Conservation (phyloP, 1,140 invertebrate genomes). For the Penaeus indicus region DNA sequence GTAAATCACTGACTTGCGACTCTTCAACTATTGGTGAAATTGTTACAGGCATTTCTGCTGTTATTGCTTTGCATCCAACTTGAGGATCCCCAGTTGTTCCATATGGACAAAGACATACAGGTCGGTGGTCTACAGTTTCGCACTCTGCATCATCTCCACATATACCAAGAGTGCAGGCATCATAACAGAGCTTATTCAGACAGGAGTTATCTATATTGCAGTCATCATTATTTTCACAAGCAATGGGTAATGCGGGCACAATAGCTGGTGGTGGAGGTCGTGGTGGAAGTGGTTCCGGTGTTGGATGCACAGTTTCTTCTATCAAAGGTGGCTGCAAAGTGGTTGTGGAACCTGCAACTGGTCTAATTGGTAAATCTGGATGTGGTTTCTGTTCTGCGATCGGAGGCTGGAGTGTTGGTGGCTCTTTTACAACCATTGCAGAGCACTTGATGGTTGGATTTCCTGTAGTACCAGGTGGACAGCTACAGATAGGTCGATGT, state of each 20-base stretch:
- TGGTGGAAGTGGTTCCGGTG: conserved; percentile 28
- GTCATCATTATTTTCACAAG: conserved; percentile 65
- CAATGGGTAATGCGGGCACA: conserved; percentile 31
- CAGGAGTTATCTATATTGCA: conserved; percentile 67
- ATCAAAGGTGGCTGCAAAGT: conserved; percentile 75
- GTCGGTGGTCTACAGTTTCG: conserved; percentile 75
- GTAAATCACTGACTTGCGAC: not conserved
- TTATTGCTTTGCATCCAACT: conserved; percentile 72
- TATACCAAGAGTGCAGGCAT: conserved; percentile 69
- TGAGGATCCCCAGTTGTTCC: conserved; percentile 74
- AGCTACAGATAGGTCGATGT: conserved; percentile 75
- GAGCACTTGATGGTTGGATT: too few species aligned
- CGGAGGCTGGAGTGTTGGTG: not conserved
- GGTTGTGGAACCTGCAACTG: conserved; percentile 79
- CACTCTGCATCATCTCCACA: conserved; percentile 86
- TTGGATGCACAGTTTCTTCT: conserved; percentile 31
- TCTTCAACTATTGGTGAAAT: conserved; percentile 23
- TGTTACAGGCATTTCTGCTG: conserved; percentile 24
- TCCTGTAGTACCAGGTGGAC: conserved; percentile 64
- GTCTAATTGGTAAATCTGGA: conserved; percentile 75
- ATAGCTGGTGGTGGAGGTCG: conserved; percentile 56
- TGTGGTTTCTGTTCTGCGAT: conserved; percentile 67
- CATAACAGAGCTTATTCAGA: conserved; percentile 66
- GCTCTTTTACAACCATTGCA: not conserved
- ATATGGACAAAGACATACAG: conserved; percentile 82